A percentile compares a stretch with the other conserved stretches of the same genome.
phyloP scores from a whole-genome alignment of 2,888 invertebrate species.

The Leuctra nigra region DNA sequence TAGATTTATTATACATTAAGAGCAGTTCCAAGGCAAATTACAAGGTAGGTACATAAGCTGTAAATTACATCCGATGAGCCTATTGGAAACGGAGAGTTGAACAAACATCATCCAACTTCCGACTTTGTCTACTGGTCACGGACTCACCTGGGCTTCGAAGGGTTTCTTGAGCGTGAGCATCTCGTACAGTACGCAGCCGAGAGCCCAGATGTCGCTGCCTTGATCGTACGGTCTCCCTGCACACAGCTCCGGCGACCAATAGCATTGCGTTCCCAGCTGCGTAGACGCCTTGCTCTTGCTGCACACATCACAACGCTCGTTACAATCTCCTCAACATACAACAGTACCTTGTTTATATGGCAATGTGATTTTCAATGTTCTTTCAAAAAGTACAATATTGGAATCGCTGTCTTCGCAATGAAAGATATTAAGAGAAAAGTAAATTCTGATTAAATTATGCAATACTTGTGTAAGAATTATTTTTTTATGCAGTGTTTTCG shows the following conservation, averaged over 20 bases:
- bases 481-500: too few species aligned
- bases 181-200: constrained; percentile 79
- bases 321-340: not conserved
- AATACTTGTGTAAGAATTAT: too few species aligned
- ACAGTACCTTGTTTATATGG: not conserved
- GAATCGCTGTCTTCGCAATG: too few species aligned
- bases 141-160: constrained; percentile 61
- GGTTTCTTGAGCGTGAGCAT: constrained; percentile 66
- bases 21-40: too few species aligned
- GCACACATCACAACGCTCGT: constrained; percentile 15
- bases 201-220: constrained; percentile 81
- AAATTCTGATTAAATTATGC: too few species aligned
- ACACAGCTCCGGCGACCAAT: constrained; percentile 79
- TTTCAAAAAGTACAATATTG: too few species aligned
- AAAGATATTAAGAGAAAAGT: too few species aligned
- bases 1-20: too few species aligned
- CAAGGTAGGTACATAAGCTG: too few species aligned
- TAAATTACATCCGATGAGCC: too few species aligned
- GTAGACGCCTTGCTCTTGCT: constrained; percentile 49
- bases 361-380: too few species aligned
- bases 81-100: too few species aligned
- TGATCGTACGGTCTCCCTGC: constrained; percentile 67
- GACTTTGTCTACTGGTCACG: not conserved
- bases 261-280: constrained; percentile 73
- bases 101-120: not conserved